Conservation (phyloP, 1,140 invertebrate species). For the Aphidius ervi region DNA sequence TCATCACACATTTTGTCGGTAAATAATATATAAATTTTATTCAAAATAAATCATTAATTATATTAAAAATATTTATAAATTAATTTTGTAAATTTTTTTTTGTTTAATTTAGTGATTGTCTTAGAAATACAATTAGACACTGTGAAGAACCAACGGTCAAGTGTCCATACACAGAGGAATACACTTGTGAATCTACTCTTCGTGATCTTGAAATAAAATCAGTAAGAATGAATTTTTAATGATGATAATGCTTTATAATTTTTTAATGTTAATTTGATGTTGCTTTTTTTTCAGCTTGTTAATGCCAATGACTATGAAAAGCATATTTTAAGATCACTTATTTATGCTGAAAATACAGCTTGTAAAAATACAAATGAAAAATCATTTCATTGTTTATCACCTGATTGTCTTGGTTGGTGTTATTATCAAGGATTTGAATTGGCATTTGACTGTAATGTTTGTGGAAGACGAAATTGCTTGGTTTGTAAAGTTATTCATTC, state of each 20-base stretch:
- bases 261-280: too few species aligned
- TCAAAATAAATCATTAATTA: too few species aligned
- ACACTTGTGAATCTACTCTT: conserved; percentile 70
- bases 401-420: conserved; percentile 87
- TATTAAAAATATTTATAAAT: too few species aligned
- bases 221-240: conserved; percentile 50
- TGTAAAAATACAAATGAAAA: conserved; percentile 52
- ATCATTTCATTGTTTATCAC: conserved; percentile 88
- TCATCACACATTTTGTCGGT: conserved; percentile 84
- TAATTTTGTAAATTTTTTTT: too few species aligned
- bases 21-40: conserved; percentile 25
- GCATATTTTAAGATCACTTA: conserved; percentile 74
- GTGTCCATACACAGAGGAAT: conserved; percentile 77
- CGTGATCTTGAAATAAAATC: conserved; percentile 85
- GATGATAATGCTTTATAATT: not conserved
- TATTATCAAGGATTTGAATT: conserved; percentile 85
- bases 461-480: conserved; percentile 75
- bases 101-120: too few species aligned
- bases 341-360: conserved; percentile 75
- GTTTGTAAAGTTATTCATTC: conserved; percentile 72
- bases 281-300: conserved; percentile 56
- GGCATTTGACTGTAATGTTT: conserved; percentile 80
- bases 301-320: conserved; percentile 68
- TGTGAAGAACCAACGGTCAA: conserved; percentile 47
- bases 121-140: too few species aligned